Conservation (phyloP, 2,797 vertebrate species). For the Pogoniulus pusillus region DNA sequence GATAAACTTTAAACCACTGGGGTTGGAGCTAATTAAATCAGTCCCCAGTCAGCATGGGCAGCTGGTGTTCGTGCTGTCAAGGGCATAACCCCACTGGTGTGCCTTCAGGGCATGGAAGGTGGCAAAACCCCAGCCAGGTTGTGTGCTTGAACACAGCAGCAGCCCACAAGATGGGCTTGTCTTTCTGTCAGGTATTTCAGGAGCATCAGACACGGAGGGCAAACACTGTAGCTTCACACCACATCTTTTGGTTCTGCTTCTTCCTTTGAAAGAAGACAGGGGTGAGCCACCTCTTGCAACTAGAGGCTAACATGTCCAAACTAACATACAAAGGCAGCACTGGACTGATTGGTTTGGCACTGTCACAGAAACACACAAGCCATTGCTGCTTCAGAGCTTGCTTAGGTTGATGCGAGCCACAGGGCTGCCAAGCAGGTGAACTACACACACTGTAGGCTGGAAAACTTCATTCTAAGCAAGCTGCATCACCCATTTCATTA, state of each 20-base stretch:
- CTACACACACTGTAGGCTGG: neutral
- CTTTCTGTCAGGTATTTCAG: neutral
- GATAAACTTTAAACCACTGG: conserved; percentile 7
- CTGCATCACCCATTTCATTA: neutral
- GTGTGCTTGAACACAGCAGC: neutral
- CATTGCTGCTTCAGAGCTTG: neutral
- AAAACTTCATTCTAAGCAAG: neutral
- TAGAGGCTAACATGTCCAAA: neutral
- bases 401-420: neutral
- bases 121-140: neutral
- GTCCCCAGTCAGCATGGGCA: neutral
- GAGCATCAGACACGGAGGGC: neutral
- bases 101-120: neutral
- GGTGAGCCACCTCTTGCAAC: neutral
- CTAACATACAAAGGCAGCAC: neutral
- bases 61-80: neutral
- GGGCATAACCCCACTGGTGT: neutral
- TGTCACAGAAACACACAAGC: neutral
- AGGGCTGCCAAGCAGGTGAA: neutral
- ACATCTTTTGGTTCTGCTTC: neutral
- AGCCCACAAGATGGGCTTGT: neutral
- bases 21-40: conserved; percentile 16
- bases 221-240: neutral
- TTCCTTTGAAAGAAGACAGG: neutral
- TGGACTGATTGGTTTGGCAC: neutral